These are phyloP conservation scores for Fissipunctia ypsillon DNA, from an alignment of 2,888 invertebrate genomes.

Conservation along the genomic window DNA sequence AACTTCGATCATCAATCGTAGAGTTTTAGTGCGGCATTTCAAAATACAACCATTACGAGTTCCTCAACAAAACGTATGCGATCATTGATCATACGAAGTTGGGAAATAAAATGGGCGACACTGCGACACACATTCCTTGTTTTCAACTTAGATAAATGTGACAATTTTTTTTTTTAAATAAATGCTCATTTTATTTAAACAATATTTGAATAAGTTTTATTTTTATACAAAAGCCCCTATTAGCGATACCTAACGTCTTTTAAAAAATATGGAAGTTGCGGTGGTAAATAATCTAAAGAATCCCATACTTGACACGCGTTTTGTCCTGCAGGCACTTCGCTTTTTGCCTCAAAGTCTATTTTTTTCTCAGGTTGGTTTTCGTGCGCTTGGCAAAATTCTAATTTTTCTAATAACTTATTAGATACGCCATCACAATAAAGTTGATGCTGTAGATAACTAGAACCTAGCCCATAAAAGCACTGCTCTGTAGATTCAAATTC, in stretches of 20 bases:
- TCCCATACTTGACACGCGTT: constrained; percentile 51
- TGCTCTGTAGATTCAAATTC: constrained; percentile 53
- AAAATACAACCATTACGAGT: constrained; percentile 68
- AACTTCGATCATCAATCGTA: constrained; percentile 68
- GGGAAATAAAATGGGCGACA: constrained; percentile 59
- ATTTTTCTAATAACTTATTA: constrained; percentile 70
- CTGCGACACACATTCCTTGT: constrained; percentile 46
- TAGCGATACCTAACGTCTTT: constrained; percentile 62
- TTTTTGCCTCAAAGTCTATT: not conserved
- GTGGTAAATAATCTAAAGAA: constrained; percentile 77
- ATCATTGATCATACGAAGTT: constrained; percentile 66
- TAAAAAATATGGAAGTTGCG: constrained; percentile 80
- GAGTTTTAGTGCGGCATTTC: constrained; percentile 61
- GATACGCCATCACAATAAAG: constrained; percentile 65
- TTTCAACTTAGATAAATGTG: constrained; percentile 55
- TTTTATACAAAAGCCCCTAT: constrained; percentile 9
- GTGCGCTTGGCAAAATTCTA: constrained; percentile 58
- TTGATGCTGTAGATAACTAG: constrained; percentile 64
- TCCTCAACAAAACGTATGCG: constrained; percentile 60
- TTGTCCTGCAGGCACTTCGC: not conserved
- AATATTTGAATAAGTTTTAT: constrained; percentile 17
- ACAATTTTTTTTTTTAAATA: constrained; percentile 22
- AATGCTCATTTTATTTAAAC: not conserved
- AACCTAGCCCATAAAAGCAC: constrained; percentile 66
- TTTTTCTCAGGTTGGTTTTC: not conserved